These are phyloP conservation scores for Chlamydotis undulata DNA, from an alignment of 2,113 vertebrate genomes.

Conservation along the genomic window DNA sequence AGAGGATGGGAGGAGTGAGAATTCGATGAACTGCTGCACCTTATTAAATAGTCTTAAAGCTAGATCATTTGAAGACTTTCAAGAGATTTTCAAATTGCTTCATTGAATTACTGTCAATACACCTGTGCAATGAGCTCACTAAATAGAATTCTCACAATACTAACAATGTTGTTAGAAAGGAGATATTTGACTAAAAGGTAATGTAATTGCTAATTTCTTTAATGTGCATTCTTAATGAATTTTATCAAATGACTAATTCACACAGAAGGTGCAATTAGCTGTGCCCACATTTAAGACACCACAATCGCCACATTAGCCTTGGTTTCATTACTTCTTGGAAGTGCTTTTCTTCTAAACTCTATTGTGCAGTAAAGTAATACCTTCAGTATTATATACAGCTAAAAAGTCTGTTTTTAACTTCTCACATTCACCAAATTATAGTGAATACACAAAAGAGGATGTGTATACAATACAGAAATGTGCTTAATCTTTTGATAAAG, in stretches of 20 bases:
- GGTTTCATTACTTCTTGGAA: conserved; percentile 67
- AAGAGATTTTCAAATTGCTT: conserved; percentile 32
- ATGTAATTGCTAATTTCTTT: conserved; percentile 72
- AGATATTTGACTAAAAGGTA: conserved; percentile 72
- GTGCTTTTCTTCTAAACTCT: conserved; percentile 33
- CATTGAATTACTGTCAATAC: conserved; percentile 43
- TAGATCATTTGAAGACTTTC: background rate
- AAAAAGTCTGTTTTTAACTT: conserved; percentile 22
- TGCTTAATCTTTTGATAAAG: background rate
- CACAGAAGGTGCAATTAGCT: conserved; percentile 70
- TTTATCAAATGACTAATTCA: conserved; percentile 74
- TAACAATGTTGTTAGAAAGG: conserved; percentile 63
- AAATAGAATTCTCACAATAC: conserved; percentile 56
- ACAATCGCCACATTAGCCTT: conserved; percentile 56
- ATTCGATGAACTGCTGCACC: background rate
- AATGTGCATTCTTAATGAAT: conserved; percentile 75
- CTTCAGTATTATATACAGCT: conserved; percentile 19
- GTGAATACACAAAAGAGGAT: background rate
- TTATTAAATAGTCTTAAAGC: conserved; percentile 6
- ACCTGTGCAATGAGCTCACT: conserved; percentile 21
- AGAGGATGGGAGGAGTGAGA: background rate
- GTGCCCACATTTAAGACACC: conserved; percentile 53
- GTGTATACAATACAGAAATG: background rate
- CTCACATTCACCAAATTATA: conserved; percentile 5
- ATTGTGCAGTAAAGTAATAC: conserved; percentile 33